A percentile compares a stretch with the other conserved stretches of the same genome.
Evolutionary conservation across 2,888 invertebrate genomes (phyloP).

Genomic region (Uloborus plumipes): DNA sequence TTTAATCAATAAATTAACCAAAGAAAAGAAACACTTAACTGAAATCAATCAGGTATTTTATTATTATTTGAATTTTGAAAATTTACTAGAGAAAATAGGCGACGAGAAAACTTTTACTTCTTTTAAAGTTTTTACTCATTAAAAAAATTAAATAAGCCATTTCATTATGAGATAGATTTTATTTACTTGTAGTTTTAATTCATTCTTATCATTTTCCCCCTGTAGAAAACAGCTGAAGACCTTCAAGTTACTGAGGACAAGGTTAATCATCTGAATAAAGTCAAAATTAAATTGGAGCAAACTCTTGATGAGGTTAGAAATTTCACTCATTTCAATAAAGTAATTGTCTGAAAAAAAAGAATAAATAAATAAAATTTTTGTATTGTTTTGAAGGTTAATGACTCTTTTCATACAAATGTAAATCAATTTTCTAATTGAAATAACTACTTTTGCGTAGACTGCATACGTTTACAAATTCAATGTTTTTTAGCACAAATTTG

Average conservation of each 20-base stretch:
- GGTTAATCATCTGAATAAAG: constrained; percentile 99
- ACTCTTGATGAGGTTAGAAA: constrained; percentile 86
- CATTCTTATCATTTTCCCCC: background rate
- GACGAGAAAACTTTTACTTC: background rate
- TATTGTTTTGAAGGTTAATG: no score
- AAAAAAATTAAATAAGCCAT: background rate
- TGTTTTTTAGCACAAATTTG: no score
- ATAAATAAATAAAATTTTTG: background rate
- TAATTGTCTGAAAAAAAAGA: background rate
- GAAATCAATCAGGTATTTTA: constrained; percentile 75
- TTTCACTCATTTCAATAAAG: background rate
- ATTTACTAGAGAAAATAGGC: no score
- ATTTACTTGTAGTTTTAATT: background rate
- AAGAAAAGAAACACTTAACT: constrained; percentile 98
- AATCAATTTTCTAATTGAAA: no score
- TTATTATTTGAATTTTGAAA: no score
- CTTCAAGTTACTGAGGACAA: constrained; percentile 98
- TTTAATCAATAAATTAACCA: constrained; percentile 98
- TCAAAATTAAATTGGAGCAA: constrained; percentile 98
- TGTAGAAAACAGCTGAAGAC: constrained; percentile 93
- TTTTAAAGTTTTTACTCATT: background rate
- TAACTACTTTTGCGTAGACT: no score
- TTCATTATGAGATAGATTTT: background rate
- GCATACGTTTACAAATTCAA: no score
- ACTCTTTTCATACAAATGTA: no score